These are phyloP conservation scores for Hanleya hanleyi DNA, from an alignment of 2,888 invertebrate genomes.

Conservation along the genomic window DNA sequence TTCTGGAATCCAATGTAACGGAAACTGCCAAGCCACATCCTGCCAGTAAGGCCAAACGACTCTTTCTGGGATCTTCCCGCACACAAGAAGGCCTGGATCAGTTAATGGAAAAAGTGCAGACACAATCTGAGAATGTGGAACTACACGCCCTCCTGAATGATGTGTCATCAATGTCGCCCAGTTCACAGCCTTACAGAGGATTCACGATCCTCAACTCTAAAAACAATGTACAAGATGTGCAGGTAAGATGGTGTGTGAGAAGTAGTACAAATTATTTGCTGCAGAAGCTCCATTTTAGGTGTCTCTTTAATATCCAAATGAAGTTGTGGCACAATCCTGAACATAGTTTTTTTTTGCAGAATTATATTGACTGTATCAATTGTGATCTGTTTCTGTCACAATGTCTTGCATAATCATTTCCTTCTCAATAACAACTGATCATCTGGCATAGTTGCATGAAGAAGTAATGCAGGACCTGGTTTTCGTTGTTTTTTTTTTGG, in stretches of 20 bases:
- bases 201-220: constrained; percentile 82
- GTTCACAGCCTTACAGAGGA: constrained; percentile 87
- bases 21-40: constrained; percentile 38
- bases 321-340: no score
- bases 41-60: constrained; percentile 79
- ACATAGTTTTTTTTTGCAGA: no score
- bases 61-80: constrained; percentile 88
- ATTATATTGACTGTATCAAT: no score
- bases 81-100: constrained; percentile 84
- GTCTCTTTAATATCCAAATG: no score
- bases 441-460: no score
- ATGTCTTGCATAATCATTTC: no score
- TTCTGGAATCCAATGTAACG: constrained; percentile 74
- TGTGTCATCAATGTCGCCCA: constrained; percentile 75
- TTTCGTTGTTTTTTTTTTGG: no score
- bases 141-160: constrained; percentile 67
- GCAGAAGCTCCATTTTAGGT: no score
- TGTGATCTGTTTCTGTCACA: no score
- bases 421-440: no score
- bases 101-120: constrained; percentile 84
- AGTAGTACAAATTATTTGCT: no score
- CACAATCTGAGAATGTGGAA: constrained; percentile 70
- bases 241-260: constrained; percentile 46
- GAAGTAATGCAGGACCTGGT: no score
- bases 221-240: constrained; percentile 44